Conservation (phyloP, 1,140 invertebrate genomes). For the Zaprionus tsacasi region DNA sequence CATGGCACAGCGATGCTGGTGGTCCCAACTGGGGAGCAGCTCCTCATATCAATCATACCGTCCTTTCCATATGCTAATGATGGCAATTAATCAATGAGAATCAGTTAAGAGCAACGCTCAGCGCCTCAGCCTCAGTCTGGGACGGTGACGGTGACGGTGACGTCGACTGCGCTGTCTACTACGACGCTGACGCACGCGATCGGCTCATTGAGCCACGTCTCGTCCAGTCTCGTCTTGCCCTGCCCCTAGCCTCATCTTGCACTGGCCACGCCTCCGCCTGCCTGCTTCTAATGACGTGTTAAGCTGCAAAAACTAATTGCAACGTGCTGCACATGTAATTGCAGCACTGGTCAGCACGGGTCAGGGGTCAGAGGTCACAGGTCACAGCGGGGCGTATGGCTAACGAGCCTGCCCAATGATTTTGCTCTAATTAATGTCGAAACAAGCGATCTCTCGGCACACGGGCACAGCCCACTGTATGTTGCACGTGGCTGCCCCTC, state of each 20-base stretch:
- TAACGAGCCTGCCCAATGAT: slow-evolving; percentile 6
- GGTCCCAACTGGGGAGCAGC: slow-evolving; percentile 49
- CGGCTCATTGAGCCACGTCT: slow-evolving; percentile 56
- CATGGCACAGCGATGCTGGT: slow-evolving; percentile 47
- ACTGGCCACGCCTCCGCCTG: neutral
- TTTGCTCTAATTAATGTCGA: slow-evolving; percentile 4
- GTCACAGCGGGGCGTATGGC: neutral
- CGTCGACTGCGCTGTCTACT: neutral
- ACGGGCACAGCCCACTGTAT: neutral
- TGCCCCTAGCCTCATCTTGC: neutral
- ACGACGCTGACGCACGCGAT: slow-evolving; percentile 60
- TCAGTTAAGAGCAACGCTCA: slow-evolving; percentile 63
- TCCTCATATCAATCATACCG: slow-evolving; percentile 75
- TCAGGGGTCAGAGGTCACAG: slow-evolving; percentile 1
- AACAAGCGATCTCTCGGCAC: neutral
- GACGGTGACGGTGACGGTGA: slow-evolving; percentile 5
- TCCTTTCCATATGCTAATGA: slow-evolving; percentile 79
- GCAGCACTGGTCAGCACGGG: neutral
- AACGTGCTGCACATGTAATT: slow-evolving; percentile 52
- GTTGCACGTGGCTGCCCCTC: neutral
- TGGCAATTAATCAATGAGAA: slow-evolving; percentile 80
- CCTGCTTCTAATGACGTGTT: slow-evolving; percentile 57
- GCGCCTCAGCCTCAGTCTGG: slow-evolving; percentile 2
- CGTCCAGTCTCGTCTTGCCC: neutral
- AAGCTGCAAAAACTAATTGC: slow-evolving; percentile 59